These are phyloP conservation scores for Cheilosia pagana DNA, from an alignment of 2,888 invertebrate species.

Conservation along the genomic window DNA sequence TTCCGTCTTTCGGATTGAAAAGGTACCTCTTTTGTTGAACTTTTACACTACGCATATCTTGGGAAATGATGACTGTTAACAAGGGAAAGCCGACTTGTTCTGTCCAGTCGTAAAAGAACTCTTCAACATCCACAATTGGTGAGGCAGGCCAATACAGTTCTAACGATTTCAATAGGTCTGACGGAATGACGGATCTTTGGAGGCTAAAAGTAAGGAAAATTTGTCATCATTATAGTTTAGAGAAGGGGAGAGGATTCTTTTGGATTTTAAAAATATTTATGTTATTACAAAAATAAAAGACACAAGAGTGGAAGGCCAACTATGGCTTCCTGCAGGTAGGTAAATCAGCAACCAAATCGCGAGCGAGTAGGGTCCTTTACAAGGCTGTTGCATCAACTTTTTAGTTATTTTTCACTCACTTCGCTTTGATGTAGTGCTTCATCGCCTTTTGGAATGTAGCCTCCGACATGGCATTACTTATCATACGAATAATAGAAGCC, in stretches of 20 bases:
- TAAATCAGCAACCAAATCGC: no score
- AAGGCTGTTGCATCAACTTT: no score
- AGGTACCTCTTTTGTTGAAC: slow-evolving; percentile 79
- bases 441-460: slow-evolving; percentile 85
- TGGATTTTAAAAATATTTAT: background rate
- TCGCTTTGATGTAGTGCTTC: slow-evolving; percentile 84
- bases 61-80: slow-evolving; percentile 83
- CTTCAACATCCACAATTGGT: slow-evolving; percentile 78
- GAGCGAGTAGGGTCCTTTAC: no score
- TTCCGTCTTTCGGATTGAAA: slow-evolving; percentile 74
- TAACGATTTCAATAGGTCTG: slow-evolving; percentile 84
- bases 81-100: slow-evolving; percentile 88
- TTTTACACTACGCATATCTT: slow-evolving; percentile 41
- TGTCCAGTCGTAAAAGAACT: slow-evolving; percentile 86
- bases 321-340: no score
- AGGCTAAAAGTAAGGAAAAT: slow-evolving; percentile 75
- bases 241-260: fast-evolving
- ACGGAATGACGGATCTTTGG: slow-evolving; percentile 83
- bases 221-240: background rate
- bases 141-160: slow-evolving; percentile 80
- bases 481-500: slow-evolving; percentile 87
- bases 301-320: no score
- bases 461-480: slow-evolving; percentile 86
- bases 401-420: slow-evolving; percentile 82
- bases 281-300: no score